phyloP scores from a whole-genome alignment of 30 jellyfish, hydroid and myxozoan genomes.

The Morbakka virulenta region DNA sequence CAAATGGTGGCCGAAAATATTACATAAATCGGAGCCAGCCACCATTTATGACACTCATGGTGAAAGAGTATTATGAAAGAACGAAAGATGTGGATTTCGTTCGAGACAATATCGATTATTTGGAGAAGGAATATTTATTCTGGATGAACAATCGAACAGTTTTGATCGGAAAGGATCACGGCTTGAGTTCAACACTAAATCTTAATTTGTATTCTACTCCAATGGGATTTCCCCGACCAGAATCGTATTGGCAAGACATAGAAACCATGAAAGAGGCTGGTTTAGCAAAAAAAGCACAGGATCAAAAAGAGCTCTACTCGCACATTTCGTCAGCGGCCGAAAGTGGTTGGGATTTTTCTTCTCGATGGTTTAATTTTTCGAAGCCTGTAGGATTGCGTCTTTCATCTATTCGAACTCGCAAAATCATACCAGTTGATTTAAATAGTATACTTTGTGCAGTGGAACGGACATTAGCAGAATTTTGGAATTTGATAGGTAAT shows the following conservation, averaged over 20 bases:
- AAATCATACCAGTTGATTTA: constrained; percentile 76
- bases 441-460: constrained; percentile 69
- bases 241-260: constrained; percentile 81
- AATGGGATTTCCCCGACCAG: constrained; percentile 89
- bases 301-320: constrained; percentile 42
- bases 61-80: constrained; percentile 33
- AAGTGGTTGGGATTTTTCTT: constrained; percentile 95
- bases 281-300: constrained; percentile 4
- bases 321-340: constrained; percentile 94
- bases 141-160: constrained; percentile 72
- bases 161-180: constrained; percentile 15
- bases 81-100: constrained; percentile 60
- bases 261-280: constrained; percentile 71
- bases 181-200: constrained; percentile 8
- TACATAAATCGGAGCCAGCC: constrained; percentile 88
- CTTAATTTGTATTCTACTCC: constrained; percentile 56
- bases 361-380: constrained; percentile 62
- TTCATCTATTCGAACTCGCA: constrained; percentile 71
- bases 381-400: constrained; percentile 36
- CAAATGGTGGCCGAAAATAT: constrained; percentile 85
- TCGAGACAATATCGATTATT: not conserved
- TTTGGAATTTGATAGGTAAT: constrained; percentile 12
- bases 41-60: constrained; percentile 80
- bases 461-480: constrained; percentile 24
- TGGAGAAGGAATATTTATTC: constrained; percentile 59